phyloP scores from a whole-genome alignment of 2,113 vertebrate species.

The Callopanchax toddi region DNA sequence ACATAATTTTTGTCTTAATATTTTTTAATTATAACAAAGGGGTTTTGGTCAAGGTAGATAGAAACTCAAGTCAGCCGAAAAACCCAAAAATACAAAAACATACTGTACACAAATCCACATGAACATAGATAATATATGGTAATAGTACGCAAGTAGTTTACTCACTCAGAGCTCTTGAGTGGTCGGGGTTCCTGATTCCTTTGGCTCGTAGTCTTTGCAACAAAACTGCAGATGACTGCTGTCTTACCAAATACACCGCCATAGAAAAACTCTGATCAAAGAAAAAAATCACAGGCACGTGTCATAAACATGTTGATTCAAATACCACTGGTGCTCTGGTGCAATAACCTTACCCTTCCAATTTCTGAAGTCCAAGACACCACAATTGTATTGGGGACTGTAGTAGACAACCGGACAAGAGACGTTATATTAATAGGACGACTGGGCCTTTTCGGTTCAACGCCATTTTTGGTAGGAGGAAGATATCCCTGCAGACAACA shows the following conservation, averaged over 20 bases:
- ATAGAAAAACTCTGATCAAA: conserved; percentile 92
- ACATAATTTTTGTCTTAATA: background rate
- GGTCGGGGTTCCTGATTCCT: conserved; percentile 98
- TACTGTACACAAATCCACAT: no score
- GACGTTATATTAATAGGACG: conserved; percentile 98
- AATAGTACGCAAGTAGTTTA: no score
- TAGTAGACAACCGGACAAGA: conserved; percentile 94
- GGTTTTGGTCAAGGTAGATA: background rate
- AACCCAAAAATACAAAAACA: conserved; percentile 1
- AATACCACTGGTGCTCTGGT: background rate
- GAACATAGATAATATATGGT: background rate
- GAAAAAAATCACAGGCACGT: background rate
- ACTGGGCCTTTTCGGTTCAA: conserved; percentile 99
- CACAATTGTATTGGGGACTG: conserved; percentile 97
- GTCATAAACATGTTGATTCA: background rate
- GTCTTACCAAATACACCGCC: conserved; percentile 98
- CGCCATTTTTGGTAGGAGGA: conserved; percentile 99
- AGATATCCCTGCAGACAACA: conserved; percentile 88
- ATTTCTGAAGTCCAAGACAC: conserved; percentile 99
- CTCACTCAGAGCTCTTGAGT: conserved; percentile 97
- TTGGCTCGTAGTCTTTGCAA: conserved; percentile 95
- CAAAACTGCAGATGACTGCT: conserved; percentile 94
- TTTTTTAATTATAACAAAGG: no score
- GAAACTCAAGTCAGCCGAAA: background rate
- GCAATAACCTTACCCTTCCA: conserved; percentile 86